Evolutionary conservation across 30 jellyfish, hydroid and myxozoan species (phyloP), one percentile per base, ranked within the genome.

Genomic region (Aurelia aurita complex sp. Pacific): DNA sequence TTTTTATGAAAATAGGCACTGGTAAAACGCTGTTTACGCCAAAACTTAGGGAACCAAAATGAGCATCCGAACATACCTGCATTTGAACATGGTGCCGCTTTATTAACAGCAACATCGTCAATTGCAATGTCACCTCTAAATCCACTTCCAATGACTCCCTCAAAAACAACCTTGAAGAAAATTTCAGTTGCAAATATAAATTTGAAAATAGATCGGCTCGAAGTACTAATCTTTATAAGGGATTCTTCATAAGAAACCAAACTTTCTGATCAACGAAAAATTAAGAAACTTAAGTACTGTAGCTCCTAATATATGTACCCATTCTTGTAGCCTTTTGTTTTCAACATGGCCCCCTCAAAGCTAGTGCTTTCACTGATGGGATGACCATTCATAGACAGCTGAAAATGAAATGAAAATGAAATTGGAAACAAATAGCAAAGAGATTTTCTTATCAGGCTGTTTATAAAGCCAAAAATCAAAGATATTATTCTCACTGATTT

Each of bases 121-220:
- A 77, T 60, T 1, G 87, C 87, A 34, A 77, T 77, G n/a, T 77
- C 87, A 5, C 87, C 87, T 9, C 12, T 59, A 13, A 7, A 61
- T 4, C 77, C 62, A 23, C 55, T 4, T 16, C 87, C 87, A 77
- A 77, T 36, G 43, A 77, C 87, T 9, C 78, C 87, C 36, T 77
- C 87, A 59, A 77, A 32, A 60, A 62, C 87, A 29, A 77, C 78
- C 87, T 77, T 8, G 10, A 76, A 76, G 2, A 34, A 32, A 76
- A 36, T 12, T 63, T 5, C 36, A 18, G 11, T 29, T 17, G 12
- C 36, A 33, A 50, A n/a, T 23, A 23, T 19, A n/a, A 9, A 4
- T 5, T 3, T 4, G 10, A n/a, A 17, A 4, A n/a, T 40, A 14
- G 16, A 33, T 19, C 15, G n/a, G 43, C 36, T 67, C 4, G 9